Conservation (phyloP, 2,113 vertebrate genomes). For the Hippopotamus amphibius region DNA sequence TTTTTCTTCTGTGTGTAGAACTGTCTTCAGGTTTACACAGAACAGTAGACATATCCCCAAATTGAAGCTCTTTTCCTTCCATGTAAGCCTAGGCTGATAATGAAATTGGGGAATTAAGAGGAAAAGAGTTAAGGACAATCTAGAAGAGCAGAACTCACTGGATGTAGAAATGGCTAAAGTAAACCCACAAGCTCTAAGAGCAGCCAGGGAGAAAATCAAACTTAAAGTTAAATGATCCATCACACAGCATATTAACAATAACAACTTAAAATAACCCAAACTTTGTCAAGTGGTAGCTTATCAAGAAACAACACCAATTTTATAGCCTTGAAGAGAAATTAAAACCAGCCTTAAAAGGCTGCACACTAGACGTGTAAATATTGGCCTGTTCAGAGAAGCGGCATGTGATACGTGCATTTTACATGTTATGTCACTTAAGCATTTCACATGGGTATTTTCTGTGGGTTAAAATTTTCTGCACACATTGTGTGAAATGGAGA, state of each 20-base stretch:
- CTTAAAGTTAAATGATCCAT: slow-evolving; percentile 22
- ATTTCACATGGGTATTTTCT: neutral
- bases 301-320: neutral
- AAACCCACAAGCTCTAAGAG: neutral
- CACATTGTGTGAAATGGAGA: neutral
- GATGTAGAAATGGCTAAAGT: slow-evolving; percentile 7
- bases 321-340: neutral
- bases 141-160: slow-evolving; percentile 26
- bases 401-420: neutral
- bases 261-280: neutral
- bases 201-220: slow-evolving; percentile 54
- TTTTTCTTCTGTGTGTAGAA: neutral
- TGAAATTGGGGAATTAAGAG: neutral
- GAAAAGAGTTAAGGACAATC: neutral
- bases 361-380: neutral
- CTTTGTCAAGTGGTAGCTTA: neutral
- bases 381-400: neutral
- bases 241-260: neutral
- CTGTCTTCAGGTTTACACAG: neutral
- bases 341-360: neutral
- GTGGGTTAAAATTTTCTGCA: neutral
- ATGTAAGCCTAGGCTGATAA: neutral
- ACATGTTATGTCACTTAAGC: neutral
- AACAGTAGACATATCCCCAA: neutral
- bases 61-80: neutral